Base-by-base conservation (phyloP, 2,888 invertebrate genomes). In the Megamerina dolium region DNA sequence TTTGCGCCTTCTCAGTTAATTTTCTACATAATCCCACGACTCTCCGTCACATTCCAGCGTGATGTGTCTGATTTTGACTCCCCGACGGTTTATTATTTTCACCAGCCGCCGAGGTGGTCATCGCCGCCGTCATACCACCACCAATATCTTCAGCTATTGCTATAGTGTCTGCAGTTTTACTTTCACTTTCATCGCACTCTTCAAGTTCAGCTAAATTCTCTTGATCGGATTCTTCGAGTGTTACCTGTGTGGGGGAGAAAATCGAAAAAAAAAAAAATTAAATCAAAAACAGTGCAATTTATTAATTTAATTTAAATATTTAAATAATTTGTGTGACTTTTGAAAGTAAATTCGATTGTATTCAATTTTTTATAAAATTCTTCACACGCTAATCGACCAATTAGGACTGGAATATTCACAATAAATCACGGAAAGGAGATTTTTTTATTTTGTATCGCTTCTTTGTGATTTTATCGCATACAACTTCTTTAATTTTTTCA, bases 41-140 rank as follows among this genome's bases (percentile, higher is more conserved):
- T 84, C 87, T 87, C 87, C 87, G 88, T 89, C 88, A 89, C 85
- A 89, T 89, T 73, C 87, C 87, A 77, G 78, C 60, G 69, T 78
- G 69, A 74, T 77, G 65, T 64, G 75, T 60, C 73, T 77, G 64
- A 75, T 75, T 61, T 73, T 74, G 64, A 73, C 73, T 63, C 69
- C 72, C 70, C 57, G 70, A 68, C 66, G 71, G 68, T 54, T 66
- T 69, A 46, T 65, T 68, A 47, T 57, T 60, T 26, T 54, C 57
- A 46, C 50, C 50, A 40, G 48, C 43, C 21, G 52, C 49, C 34
- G 32, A 48, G 50, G 41, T 48, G 46, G 33, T 45, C 45, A 19
- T 45, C 49, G 37, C 44, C 18, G 49, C 44, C 53, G 53, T n/a
- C n/a, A n/a, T n/a, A n/a, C 26, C 19, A 43, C 41, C 38, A 43